Evolutionary conservation across 2,797 vertebrate species (phyloP), one percentile per base, ranked within the genome.

Genomic region (Chromis chromis): DNA sequence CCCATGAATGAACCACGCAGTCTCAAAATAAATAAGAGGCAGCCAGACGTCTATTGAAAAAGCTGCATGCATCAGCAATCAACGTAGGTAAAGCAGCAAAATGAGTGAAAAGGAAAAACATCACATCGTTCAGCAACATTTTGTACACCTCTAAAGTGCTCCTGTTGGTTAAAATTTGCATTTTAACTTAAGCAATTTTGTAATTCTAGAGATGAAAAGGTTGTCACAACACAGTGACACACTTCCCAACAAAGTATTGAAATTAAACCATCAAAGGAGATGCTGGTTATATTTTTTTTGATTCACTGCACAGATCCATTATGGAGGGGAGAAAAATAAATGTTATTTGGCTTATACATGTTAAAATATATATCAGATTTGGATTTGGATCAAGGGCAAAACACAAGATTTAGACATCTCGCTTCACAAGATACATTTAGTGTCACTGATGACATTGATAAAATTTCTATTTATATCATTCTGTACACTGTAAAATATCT

Each of bases 141-240:
- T 48, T 65, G 12, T 48, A 49, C 21, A 55, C 21, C 22, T 17
- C 49, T 24, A 6, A 64, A 67, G 25, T 42, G 53, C 14, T 69
- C 57, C 24, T 54, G 31, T 54, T 60, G 53, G n/a, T 70, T 24
- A 53, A 16, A 61, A 63, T 42, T 21, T 63, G 42, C 10, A 65
- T 67, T 57, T 64, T 25, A 57, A 71, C 33, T 65, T 65, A 4
- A 25, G 25, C 25, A 25, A 63, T 58, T 57, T 62, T 44, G 56
- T 71, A 28, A 31, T 42, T 62, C 21, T 31, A 3, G 3, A 59
- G 56, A 76, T 76, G 72, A 76, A 63, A 46, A 56, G 39, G 22
- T 42, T 70, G 52, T 66, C 64, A 59, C 19, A 56, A 44, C 27
- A 70, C 36, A 59, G 11, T 27, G 53, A 53, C 28, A 54, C 13